These are phyloP conservation scores for Enteromius radiatus DNA, from an alignment of 2,797 vertebrate species.

Conservation along the genomic window DNA sequence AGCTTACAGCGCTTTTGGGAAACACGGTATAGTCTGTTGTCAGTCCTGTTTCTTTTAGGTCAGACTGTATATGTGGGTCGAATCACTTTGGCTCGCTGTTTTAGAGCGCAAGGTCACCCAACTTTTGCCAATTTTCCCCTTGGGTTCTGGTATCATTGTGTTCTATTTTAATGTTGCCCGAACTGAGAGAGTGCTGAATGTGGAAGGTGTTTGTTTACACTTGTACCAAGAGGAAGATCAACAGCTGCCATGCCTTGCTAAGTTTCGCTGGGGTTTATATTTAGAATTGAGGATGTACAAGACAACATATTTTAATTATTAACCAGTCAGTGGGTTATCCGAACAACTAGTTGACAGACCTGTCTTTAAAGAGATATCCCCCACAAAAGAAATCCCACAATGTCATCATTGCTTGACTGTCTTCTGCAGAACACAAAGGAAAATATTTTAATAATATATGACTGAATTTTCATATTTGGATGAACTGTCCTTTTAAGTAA, in stretches of 20 bases:
- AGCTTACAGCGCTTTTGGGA: neutral
- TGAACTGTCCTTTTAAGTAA: neutral
- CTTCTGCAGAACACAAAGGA: neutral
- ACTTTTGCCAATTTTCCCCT: slow-evolving; percentile 47
- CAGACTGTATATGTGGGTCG: slow-evolving; percentile 31
- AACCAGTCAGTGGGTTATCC: neutral
- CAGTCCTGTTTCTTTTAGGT: slow-evolving; percentile 1
- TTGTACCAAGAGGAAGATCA: slow-evolving; percentile 22
- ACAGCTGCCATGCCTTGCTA: slow-evolving; percentile 10
- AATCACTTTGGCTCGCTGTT: slow-evolving; percentile 30
- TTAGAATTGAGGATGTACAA: neutral
- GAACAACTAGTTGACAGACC: neutral
- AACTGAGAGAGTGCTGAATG: slow-evolving; percentile 28
- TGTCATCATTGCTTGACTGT: neutral
- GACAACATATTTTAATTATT: slow-evolving; percentile 3
- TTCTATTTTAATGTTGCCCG: slow-evolving; percentile 56
- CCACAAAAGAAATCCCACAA: neutral
- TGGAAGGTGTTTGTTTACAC: slow-evolving; percentile 48
- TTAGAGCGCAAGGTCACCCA: slow-evolving; percentile 48
- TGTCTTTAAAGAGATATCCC: neutral
- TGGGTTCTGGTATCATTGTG: slow-evolving; percentile 55
- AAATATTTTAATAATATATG: neutral
- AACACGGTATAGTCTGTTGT: neutral
- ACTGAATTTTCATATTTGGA: neutral
- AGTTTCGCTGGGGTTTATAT: neutral